phyloP scores from a whole-genome alignment of 1,140 invertebrate genomes.

The Apis cerana region DNA sequence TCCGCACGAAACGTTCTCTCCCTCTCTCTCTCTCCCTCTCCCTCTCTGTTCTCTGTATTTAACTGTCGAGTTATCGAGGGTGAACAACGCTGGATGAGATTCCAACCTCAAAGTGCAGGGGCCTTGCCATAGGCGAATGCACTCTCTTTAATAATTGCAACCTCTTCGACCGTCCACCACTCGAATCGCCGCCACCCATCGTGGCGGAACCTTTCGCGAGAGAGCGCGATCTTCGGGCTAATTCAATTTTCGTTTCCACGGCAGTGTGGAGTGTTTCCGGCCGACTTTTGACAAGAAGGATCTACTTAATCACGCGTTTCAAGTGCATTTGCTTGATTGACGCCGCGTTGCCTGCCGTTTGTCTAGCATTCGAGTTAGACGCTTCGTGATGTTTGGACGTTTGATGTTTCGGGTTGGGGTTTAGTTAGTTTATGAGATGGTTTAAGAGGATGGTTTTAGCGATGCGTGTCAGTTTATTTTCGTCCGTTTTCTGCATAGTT shows the following conservation, averaged over 20 bases:
- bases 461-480: no score
- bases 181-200: background rate
- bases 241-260: conserved; percentile 26
- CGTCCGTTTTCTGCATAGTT: no score
- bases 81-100: conserved; percentile 47
- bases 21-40: background rate
- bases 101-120: conserved; percentile 46
- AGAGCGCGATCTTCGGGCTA: conserved; percentile 1
- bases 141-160: conserved; percentile 53
- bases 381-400: no score
- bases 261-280: background rate
- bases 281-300: conserved; percentile 18
- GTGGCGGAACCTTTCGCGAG: background rate
- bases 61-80: conserved; percentile 51
- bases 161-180: background rate
- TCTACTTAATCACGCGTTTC: conserved; percentile 23
- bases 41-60: conserved; percentile 36
- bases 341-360: background rate
- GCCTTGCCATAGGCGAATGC: conserved; percentile 34
- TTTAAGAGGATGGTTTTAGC: no score
- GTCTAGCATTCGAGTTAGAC: no score
- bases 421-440: no score
- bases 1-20: conserved; percentile 18
- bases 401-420: no score
- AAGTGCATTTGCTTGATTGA: conserved; percentile 18